Percentiles rank a stretch among this genome's conserved stretches.
These are phyloP conservation scores for Oasisia sp. DNA, from an alignment of 2,888 invertebrate genomes.

Conservation along the genomic window DNA sequence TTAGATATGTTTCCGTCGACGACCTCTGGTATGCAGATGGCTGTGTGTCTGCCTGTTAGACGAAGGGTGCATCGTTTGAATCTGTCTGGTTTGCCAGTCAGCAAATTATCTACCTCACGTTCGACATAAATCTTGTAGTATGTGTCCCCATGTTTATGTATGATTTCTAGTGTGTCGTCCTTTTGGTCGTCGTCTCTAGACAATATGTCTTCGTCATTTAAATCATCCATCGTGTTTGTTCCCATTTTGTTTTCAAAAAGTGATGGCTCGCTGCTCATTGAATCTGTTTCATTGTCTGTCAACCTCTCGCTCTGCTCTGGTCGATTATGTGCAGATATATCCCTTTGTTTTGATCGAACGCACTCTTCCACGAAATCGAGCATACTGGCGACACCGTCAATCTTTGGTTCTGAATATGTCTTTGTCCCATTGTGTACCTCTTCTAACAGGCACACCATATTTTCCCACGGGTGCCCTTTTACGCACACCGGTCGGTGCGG, in stretches of 20 bases:
- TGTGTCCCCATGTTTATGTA: not conserved
- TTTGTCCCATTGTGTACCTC: not conserved
- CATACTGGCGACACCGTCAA: not conserved
- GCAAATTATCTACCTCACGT: not conserved
- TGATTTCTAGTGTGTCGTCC: not conserved
- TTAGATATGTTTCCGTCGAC: slow-evolving; percentile 62
- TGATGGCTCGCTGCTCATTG: not conserved
- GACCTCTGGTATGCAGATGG: slow-evolving; percentile 37
- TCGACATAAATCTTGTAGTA: not conserved
- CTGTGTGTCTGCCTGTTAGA: slow-evolving; percentile 34
- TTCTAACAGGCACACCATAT: not conserved
- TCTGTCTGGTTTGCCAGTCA: slow-evolving; percentile 21
- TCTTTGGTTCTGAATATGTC: not conserved
- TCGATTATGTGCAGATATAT: not conserved
- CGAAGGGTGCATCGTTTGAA: slow-evolving; percentile 28
- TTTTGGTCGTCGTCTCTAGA: not conserved
- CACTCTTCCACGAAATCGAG: not conserved
- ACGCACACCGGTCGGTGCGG: slow-evolving; percentile 25
- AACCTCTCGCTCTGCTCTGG: not conserved
- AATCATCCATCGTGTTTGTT: not conserved
- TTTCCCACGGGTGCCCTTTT: slow-evolving; percentile 29
- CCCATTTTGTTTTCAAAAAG: not conserved
- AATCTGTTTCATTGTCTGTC: not conserved
- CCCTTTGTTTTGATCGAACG: not conserved
- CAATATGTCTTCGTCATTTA: not conserved